Conservation (phyloP, 2,888 invertebrate genomes). For the Eurytoma adleriae region DNA sequence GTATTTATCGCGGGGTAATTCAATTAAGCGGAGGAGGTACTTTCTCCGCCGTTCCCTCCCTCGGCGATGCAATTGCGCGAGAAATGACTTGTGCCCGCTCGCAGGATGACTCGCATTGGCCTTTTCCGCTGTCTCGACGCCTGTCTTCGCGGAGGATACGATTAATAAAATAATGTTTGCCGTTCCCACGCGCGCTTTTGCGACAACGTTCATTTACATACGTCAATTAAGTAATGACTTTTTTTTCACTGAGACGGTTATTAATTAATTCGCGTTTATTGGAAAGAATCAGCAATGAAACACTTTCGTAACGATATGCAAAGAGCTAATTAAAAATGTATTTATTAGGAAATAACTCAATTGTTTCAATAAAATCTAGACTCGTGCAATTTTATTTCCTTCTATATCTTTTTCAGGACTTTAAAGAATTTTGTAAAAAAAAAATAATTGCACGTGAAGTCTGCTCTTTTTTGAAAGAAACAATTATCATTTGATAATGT, state of each 20-base stretch:
- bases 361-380: background rate
- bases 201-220: constrained; percentile 1
- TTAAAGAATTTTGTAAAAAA: no score
- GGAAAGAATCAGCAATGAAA: background rate
- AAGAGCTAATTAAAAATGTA: no score
- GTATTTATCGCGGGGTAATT: constrained; percentile 28
- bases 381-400: no score
- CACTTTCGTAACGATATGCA: background rate
- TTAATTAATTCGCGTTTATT: constrained; percentile 5
- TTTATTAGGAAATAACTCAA: background rate
- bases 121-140: constrained; percentile 1
- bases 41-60: background rate
- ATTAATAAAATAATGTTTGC: constrained; percentile 31
- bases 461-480: no score
- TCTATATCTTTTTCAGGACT: no score
- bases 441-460: no score
- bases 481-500: no score
- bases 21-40: constrained; percentile 37
- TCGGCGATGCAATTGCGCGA: constrained; percentile 26
- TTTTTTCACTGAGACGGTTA: no score
- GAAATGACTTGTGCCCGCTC: constrained; percentile 29
- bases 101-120: background rate
- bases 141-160: background rate
- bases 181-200: constrained; percentile 39
- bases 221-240: constrained; percentile 2